Conservation (phyloP, 2,797 vertebrate genomes). For the Poecilia velifera region DNA sequence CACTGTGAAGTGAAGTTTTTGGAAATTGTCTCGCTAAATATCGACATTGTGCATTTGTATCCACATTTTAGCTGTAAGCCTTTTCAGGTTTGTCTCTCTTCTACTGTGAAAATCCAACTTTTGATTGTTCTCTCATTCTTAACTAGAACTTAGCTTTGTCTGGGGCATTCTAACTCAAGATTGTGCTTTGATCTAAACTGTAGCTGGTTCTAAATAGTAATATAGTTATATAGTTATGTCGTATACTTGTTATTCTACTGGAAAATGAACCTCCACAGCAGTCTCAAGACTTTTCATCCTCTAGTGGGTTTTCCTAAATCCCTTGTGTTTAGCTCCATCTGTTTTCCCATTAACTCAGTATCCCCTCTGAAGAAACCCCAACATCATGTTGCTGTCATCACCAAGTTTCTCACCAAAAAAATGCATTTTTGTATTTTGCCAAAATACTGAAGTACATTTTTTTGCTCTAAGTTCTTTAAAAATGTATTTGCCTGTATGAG, state of each 20-base stretch:
- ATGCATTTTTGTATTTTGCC: neutral
- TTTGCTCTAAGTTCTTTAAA: neutral
- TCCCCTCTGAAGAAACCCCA: neutral
- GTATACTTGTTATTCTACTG: neutral
- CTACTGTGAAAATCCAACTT: neutral
- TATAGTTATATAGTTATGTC: too few relatives aligned
- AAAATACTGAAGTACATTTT: neutral
- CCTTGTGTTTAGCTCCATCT: neutral
- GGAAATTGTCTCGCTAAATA: neutral
- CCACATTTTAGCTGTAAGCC: neutral
- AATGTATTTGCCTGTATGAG: too few relatives aligned
- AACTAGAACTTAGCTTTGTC: neutral
- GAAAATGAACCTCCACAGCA: neutral
- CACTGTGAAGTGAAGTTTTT: neutral
- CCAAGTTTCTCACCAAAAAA: too few relatives aligned
- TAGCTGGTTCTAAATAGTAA: neutral
- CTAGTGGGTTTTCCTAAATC: neutral
- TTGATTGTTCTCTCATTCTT: neutral
- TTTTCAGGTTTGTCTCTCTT: neutral
- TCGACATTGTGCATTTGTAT: neutral
- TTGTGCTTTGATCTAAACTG: neutral
- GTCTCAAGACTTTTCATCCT: neutral
- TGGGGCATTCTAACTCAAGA: neutral
- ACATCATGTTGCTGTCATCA: neutral
- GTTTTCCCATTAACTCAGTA: neutral